Conservation (phyloP, 37 sponge, comb jelly and placozoan genomes). For the Lycopodina hypogea region DNA sequence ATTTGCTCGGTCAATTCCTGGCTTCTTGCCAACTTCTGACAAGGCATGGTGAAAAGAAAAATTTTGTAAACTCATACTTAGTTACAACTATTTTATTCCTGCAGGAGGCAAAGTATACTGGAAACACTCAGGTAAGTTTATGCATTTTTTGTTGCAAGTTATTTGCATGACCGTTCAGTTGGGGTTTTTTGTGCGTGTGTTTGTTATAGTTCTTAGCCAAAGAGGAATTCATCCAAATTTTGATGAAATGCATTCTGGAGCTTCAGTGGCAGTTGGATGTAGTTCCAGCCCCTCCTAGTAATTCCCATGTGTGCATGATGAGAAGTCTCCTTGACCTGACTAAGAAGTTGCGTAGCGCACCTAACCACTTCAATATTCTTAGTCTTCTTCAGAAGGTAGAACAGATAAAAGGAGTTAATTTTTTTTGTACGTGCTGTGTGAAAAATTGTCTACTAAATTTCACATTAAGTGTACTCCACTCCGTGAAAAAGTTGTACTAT, state of each 20-base stretch:
- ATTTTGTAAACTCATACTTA: neutral
- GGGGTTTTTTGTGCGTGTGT: neutral
- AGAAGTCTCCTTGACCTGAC: conserved; percentile 62
- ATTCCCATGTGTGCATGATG: conserved; percentile 78
- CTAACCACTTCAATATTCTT: conserved; percentile 56
- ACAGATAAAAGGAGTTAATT: too few species aligned
- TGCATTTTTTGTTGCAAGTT: neutral
- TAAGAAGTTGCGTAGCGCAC: conserved; percentile 66
- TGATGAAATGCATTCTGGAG: conserved; percentile 84
- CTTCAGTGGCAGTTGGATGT: conserved; percentile 59
- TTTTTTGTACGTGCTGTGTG: too few species aligned
- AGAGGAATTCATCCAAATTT: conserved; percentile 72
- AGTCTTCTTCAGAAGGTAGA: conserved; percentile 81
- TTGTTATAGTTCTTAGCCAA: conserved; percentile 55
- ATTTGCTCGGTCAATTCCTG: conserved; percentile 89
- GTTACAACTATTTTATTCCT: neutral
- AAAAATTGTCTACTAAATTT: too few species aligned
- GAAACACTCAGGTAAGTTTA: conserved; percentile 13
- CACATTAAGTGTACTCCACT: too few species aligned
- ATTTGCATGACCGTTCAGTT: neutral
- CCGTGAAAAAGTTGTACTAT: too few species aligned
- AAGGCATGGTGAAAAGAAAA: neutral
- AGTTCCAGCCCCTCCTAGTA: conserved; percentile 53
- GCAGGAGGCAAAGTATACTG: neutral
- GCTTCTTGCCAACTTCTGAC: conserved; percentile 78